A percentile compares a stretch with the other conserved stretches of the same genome.
These are phyloP conservation scores for Cossypha dichroa DNA, from an alignment of 2,797 vertebrate species.

Conservation along the genomic window DNA sequence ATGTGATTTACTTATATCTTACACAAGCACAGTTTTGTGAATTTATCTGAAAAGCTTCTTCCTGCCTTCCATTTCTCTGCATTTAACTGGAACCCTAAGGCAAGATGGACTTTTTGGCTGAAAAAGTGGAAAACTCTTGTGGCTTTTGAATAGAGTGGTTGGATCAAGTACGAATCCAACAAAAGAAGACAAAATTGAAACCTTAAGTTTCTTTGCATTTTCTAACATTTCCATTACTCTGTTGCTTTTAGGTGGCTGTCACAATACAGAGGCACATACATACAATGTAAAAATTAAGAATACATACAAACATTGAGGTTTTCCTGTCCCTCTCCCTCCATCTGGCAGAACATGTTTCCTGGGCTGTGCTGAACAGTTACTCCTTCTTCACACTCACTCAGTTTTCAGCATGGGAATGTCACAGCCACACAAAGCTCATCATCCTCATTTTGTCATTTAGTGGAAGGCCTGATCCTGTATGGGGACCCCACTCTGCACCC, in stretches of 20 bases:
- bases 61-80: neutral
- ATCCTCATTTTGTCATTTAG: neutral
- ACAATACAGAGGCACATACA: neutral
- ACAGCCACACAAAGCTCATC: neutral
- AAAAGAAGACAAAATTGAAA: constrained; percentile 14
- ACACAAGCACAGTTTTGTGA: neutral
- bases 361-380: neutral
- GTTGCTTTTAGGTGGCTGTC: neutral
- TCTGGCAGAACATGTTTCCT: neutral
- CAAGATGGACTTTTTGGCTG: neutral
- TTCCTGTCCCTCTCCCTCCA: neutral
- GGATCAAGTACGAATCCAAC: neutral
- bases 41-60: constrained; percentile 15
- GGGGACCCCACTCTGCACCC: neutral
- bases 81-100: neutral
- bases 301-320: neutral
- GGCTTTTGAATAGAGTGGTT: neutral
- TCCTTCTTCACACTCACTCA: neutral
- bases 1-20: constrained; percentile 15
- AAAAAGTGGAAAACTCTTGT: constrained; percentile 12
- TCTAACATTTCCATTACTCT: rapidly evolving
- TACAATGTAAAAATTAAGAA: neutral
- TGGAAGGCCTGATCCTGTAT: neutral
- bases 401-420: neutral
- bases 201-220: neutral